Base-by-base conservation (phyloP, 2,797 vertebrate genomes). In the Austrolebias charrua region DNA sequence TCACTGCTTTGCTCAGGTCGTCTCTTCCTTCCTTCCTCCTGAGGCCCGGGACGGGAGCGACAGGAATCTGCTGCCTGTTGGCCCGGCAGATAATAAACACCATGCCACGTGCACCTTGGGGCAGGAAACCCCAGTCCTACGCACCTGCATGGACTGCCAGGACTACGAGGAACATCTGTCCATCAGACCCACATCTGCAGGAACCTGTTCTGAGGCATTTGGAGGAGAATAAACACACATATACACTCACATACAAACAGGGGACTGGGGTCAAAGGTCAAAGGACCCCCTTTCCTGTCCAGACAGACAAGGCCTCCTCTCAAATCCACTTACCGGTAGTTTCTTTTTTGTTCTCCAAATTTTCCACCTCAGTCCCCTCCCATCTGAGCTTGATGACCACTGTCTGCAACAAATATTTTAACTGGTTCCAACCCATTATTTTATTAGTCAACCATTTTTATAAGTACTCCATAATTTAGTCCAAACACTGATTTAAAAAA, bases 211-310 rank as follows among this genome's bases (percentile, higher is more conserved):
- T 58, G 12, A 75, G 68, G 62, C 71, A 52, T 43, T 49, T 7
- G 56, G 59, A 57, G 38, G 54, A 44, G 60, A 33, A 80, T 69
- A 81, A 84, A 78, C 79, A 79, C 56, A 33, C 62, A 31, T 29
- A 71, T 55, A 53, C 71, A 78, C 67, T 49, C 53, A 31, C 50
- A 66, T 61, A 58, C 24, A 1, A 54, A 60, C 6, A 70, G 71
- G 63, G 84, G 78, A 73, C 75, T 18, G 0, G 70, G 82, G 88
- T 87, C 74, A 90, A 74, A 19, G 87, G 88, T 89, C 72, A 86
- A 87, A 71, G 75, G 66, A 72, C 83, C 82, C 82, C 67, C 63
- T 87, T 92, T 91, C 90, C 89, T 90, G 89, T 90, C 89, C 90
- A 92, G 90, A 92, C 90, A 85, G 85, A 86, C 54, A 62, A 79